These are phyloP conservation scores for Phytoseiulus persimilis DNA, from an alignment of 2,888 invertebrate genomes.

Conservation along the genomic window DNA sequence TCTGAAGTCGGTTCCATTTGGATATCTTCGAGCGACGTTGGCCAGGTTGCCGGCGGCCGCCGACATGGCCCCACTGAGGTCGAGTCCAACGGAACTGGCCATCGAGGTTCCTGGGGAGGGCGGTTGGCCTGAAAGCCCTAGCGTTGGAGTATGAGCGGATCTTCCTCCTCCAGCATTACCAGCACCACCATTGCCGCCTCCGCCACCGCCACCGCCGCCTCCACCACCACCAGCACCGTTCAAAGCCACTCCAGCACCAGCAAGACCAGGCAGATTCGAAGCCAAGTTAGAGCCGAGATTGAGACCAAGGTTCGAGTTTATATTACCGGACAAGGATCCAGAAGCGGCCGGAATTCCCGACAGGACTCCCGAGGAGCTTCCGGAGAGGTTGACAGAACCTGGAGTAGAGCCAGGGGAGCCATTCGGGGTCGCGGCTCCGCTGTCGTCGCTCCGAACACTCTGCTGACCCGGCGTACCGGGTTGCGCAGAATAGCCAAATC, in stretches of 20 bases:
- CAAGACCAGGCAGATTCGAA: conserved; percentile 37
- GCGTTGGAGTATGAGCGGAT: neutral
- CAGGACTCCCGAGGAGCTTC: conserved; percentile 36
- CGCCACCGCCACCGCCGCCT: neutral
- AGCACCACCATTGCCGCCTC: neutral
- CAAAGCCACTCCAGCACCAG: conserved; percentile 21
- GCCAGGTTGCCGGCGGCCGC: conserved; percentile 15
- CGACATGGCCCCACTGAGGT: conserved; percentile 37
- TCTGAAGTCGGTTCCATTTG: conserved; percentile 32
- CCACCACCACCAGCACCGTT: conserved; percentile 19
- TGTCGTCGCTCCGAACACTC: conserved; percentile 37
- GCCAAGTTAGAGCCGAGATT: conserved; percentile 37
- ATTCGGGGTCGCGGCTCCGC: conserved; percentile 33
- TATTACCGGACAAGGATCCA: conserved; percentile 39
- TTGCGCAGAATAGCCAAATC: conserved; percentile 35
- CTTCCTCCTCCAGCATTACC: neutral
- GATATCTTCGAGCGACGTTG: conserved; percentile 21
- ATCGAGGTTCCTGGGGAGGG: neutral
- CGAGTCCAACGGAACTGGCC: conserved; percentile 33
- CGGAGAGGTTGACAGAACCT: conserved; percentile 38
- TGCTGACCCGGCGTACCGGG: conserved; percentile 35
- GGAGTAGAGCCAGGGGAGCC: conserved; percentile 38
- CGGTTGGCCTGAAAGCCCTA: conserved; percentile 20
- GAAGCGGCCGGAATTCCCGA: conserved; percentile 33
- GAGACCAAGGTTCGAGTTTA: conserved; percentile 39